phyloP scores from a whole-genome alignment of 2,888 invertebrate species.

The Sphecodes monilicornis region DNA sequence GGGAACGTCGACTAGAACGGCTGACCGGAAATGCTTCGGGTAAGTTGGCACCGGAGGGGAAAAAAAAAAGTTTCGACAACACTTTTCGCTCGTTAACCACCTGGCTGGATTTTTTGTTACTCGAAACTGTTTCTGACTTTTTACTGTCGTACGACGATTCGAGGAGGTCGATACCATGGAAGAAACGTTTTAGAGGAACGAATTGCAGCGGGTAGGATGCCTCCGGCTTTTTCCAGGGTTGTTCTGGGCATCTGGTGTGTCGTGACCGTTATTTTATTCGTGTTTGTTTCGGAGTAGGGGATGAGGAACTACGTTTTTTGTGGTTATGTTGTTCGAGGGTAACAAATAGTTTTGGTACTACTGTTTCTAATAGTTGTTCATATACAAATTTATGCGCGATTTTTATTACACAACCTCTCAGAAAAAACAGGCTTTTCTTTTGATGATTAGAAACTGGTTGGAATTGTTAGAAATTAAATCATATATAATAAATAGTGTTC shows the following conservation, averaged over 20 bases:
- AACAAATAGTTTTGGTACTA: no score
- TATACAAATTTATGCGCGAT: no score
- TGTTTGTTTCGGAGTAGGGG: not conserved
- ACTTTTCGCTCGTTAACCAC: constrained; percentile 30
- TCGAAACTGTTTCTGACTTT: not conserved
- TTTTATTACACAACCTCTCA: no score
- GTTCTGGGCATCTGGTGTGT: not conserved
- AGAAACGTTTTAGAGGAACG: constrained; percentile 2
- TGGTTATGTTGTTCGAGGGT: not conserved
- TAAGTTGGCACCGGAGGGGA: constrained; percentile 15
- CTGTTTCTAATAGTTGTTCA: no score
- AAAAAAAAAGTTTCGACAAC: constrained; percentile 22
- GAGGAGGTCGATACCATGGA: not conserved
- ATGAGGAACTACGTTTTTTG: not conserved
- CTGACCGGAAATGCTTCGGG: constrained; percentile 22
- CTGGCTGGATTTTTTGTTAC: constrained; percentile 15
- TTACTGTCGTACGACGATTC: not conserved
- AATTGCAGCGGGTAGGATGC: not conserved
- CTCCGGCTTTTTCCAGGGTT: not conserved
- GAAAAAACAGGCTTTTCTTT: no score
- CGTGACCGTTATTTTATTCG: not conserved
- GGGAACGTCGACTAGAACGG: constrained; percentile 8
- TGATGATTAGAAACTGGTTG: no score
- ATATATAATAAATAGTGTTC: no score
- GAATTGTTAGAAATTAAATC: no score